Evolutionary conservation across 2,888 invertebrate species (phyloP).

Genomic region (Drosophila differens): DNA sequence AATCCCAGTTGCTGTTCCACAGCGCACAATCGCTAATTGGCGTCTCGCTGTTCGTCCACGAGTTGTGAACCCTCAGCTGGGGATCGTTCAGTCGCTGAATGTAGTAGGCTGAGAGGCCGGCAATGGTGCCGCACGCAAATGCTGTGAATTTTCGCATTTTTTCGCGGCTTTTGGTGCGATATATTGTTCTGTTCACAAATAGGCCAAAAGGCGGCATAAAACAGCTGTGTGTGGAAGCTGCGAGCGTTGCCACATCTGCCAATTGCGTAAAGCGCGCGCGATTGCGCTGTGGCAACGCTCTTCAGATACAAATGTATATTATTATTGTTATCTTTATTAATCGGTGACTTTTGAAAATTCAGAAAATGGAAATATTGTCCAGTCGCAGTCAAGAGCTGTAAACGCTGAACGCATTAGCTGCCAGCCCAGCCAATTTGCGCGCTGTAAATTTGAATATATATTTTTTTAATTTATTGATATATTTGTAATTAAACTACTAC

Average conservation of each 20-base stretch:
- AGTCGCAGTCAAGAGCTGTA: not conserved
- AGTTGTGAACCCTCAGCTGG: conserved; percentile 87
- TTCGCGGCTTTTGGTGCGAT: not conserved
- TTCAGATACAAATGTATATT: not conserved
- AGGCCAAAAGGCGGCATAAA: conserved; percentile 38
- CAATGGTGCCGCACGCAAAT: conserved; percentile 88
- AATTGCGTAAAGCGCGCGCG: not conserved
- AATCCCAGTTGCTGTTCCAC: conserved; percentile 97
- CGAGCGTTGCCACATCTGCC: conserved; percentile 18
- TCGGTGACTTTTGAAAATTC: not conserved
- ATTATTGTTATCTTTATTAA: not conserved
- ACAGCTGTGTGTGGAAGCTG: conserved; percentile 34
- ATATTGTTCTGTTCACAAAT: not conserved
- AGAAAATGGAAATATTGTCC: not conserved
- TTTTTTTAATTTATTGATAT: conserved; percentile 14
- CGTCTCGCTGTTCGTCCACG: conserved; percentile 88
- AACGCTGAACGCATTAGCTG: not conserved
- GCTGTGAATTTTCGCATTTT: conserved; percentile 73
- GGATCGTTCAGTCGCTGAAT: conserved; percentile 86
- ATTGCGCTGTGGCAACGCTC: conserved; percentile 17
- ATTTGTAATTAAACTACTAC: conserved; percentile 58
- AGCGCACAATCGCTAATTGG: conserved; percentile 86
- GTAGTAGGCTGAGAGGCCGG: conserved; percentile 89
- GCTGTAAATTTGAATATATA: not conserved
- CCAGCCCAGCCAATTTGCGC: not conserved